Evolutionary conservation across 2,113 vertebrate genomes (phyloP), one percentile per base, ranked within the genome.

Genomic region (Centropristis striata): DNA sequence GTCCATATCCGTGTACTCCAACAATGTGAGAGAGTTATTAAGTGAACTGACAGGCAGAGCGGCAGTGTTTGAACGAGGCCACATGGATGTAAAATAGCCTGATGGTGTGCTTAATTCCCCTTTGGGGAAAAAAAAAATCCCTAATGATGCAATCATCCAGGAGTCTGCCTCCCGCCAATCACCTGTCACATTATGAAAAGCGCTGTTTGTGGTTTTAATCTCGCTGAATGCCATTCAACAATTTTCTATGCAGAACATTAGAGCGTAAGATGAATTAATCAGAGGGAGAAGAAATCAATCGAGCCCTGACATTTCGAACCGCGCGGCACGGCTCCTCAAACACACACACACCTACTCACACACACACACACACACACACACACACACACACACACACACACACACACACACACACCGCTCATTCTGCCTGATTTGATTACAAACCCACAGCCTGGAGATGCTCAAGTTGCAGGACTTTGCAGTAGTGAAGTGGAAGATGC

Each of bases 141-240:
- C 69, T 92, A 90, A 93, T 89, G 85, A 92, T 84, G 86, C 76
- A 81, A 91, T 94, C 92, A 93, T 78, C 55, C 90, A 80, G 78
- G 91, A 90, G 81, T 81, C 86, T 78, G 78, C 76, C 86, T 74
- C 84, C 85, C 75, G 92, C 93, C 94, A 94, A 91, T 94, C 93
- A 93, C 80, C 93, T 92, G 91, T 94, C 92, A 94, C 71, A 93
- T 93, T 91, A 93, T 92, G 87, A 93, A 91, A 85, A 93, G 90
- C 84, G 57, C 83, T 85, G 87, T 91, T 91, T 92, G 90, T 86
- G 88, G 84, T 92, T 94, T 93, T 93, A 92, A 93, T 95, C 89
- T 86, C 18, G 59, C 80, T 85, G 89, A 93, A 92, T 90, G 93
- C 87, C 85, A 86, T 90, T 93, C 92, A 88, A 88, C 89, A 73